These are phyloP conservation scores for Phalera bucephala DNA, from an alignment of 2,888 invertebrate species.

Conservation along the genomic window DNA sequence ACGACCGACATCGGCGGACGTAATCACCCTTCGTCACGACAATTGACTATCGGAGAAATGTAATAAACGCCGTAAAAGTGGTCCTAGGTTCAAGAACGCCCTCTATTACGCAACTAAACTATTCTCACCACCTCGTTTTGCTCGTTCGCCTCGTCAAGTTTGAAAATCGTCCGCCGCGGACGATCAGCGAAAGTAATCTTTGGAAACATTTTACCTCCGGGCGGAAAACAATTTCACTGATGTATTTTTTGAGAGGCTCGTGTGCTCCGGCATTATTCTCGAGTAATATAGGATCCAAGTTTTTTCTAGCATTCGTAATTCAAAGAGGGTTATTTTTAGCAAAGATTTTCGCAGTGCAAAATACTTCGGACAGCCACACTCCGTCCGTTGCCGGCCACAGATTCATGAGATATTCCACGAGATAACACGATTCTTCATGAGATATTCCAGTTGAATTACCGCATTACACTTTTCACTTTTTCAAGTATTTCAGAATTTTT, in stretches of 20 bases:
- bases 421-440: no score
- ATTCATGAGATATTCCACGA: no score
- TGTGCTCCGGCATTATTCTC: constrained; percentile 30
- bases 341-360: constrained; percentile 20
- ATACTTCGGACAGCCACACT: no score
- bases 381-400: constrained; percentile 8
- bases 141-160: constrained; percentile 51
- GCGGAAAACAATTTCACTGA: constrained; percentile 63
- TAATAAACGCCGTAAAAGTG: constrained; percentile 18
- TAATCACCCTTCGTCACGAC: constrained; percentile 9
- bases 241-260: constrained; percentile 53
- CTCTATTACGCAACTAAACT: constrained; percentile 38
- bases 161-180: constrained; percentile 55
- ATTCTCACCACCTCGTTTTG: constrained; percentile 47
- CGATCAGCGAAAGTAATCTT: constrained; percentile 64
- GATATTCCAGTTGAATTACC: no score
- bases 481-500: no score
- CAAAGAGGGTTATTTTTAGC: no score
- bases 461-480: no score
- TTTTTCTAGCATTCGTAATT: no score
- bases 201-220: constrained; percentile 56
- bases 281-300: constrained; percentile 29
- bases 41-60: constrained; percentile 11
- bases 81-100: constrained; percentile 23
- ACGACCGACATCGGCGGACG: constrained; percentile 1